Evolutionary conservation across 2,888 invertebrate genomes (phyloP).

Genomic region (Sesia bembeciformis): DNA sequence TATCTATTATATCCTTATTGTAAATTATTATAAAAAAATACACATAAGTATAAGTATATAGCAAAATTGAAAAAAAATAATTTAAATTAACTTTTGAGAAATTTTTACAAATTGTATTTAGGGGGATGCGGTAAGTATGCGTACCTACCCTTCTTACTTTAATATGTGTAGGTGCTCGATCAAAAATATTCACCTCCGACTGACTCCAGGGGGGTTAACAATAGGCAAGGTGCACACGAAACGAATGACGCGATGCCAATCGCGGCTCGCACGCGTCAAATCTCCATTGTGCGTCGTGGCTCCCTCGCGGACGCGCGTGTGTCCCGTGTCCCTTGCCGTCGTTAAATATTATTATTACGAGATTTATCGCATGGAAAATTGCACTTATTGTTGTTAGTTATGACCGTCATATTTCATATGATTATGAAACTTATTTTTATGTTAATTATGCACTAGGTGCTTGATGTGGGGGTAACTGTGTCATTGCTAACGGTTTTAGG

Average conservation of each 20-base stretch:
- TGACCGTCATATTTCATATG: slow-evolving; percentile 57
- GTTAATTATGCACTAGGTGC: slow-evolving; percentile 43
- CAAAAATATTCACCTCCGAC: slow-evolving; percentile 1
- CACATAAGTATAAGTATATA: no score
- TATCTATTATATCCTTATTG: no score
- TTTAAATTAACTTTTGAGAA: no score
- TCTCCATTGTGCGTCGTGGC: slow-evolving; percentile 31
- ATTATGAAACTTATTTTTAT: slow-evolving; percentile 66
- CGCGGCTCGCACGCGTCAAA: slow-evolving; percentile 49
- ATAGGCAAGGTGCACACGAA: slow-evolving; percentile 49
- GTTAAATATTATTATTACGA: slow-evolving; percentile 67
- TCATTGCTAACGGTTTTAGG: neutral
- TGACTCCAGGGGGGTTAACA: slow-evolving; percentile 15
- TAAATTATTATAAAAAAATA: no score
- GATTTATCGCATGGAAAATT: slow-evolving; percentile 73
- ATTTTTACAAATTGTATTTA: no score
- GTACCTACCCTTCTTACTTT: no score
- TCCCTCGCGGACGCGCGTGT: slow-evolving; percentile 15
- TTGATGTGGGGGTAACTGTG: neutral
- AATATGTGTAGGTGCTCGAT: neutral
- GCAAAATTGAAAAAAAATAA: no score
- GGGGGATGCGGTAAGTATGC: no score
- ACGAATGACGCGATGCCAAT: slow-evolving; percentile 20
- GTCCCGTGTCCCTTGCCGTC: neutral
- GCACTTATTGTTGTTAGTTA: slow-evolving; percentile 57